These are phyloP conservation scores for Macrobrachium nipponense DNA, from an alignment of 1,140 invertebrate species.

Conservation along the genomic window DNA sequence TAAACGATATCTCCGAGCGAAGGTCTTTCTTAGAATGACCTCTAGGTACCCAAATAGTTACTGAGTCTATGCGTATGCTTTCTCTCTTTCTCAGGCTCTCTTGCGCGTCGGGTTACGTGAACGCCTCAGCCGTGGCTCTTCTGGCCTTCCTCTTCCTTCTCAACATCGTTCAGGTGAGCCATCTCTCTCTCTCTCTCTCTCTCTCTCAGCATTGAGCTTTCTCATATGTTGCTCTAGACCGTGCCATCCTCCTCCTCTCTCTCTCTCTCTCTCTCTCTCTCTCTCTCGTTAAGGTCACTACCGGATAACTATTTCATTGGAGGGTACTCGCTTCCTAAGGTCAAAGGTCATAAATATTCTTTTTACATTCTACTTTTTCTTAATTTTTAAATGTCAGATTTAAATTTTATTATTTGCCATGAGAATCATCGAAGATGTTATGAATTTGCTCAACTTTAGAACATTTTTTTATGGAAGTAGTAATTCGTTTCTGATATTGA, in stretches of 20 bases:
- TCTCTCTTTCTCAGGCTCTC: constrained; percentile 43
- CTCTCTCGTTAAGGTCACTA: constrained; percentile 6
- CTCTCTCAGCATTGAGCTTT: neutral
- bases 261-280: constrained; percentile 26
- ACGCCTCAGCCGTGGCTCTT: constrained; percentile 61
- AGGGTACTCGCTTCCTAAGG: too few relatives aligned
- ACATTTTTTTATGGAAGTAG: too few relatives aligned
- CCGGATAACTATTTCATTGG: too few relatives aligned
- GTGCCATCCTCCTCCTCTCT: constrained; percentile 4
- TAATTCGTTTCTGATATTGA: too few relatives aligned
- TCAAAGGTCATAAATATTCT: neutral
- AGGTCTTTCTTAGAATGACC: too few relatives aligned
- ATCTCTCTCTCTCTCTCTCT: neutral
- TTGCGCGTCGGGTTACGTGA: constrained; percentile 61
- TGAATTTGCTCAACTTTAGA: too few relatives aligned
- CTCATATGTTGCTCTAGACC: neutral
- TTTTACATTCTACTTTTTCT: neutral
- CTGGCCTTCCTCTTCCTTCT: constrained; percentile 63
- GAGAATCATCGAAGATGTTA: too few relatives aligned
- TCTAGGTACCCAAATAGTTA: too few relatives aligned
- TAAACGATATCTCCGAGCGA: too few relatives aligned
- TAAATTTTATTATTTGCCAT: too few relatives aligned
- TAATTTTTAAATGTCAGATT: too few relatives aligned
- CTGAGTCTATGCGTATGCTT: too few relatives aligned
- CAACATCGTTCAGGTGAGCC: constrained; percentile 63